Base-by-base conservation (phyloP, 2,113 vertebrate genomes). In the Neopipo cinnamomea region DNA sequence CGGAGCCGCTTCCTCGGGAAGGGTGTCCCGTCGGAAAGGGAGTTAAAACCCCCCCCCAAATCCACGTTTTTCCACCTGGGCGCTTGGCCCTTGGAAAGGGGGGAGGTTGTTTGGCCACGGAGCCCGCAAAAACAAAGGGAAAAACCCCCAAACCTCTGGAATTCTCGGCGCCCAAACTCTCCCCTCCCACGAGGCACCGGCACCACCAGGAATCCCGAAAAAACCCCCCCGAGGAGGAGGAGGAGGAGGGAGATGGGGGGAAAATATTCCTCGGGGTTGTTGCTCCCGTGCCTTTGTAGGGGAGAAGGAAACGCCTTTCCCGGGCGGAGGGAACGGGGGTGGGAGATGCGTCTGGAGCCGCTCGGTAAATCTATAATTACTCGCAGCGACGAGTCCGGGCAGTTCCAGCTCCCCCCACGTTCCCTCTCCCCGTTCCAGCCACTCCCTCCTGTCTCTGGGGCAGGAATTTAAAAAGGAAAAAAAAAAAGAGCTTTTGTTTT, bases 371-470 rank as follows among this genome's bases (percentile, higher is more conserved):
- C 88, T 82, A 25, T 95, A 95, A 97, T 96, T 96, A 95, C 95
- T 35, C 47, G n/a, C 89, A 93, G 82, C 76, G 72, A 97, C 98
- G 96, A 97, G 98, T 98, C 94, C 20, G 96, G 98, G 98, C 97
- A 94, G 97, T 97, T 98, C 95, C 83, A 85, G 91, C 91, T 83
- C 74, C 78, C 42, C 71, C 75, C 44, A 37, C 63, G 39, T 88
- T 92, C 89, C 91, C 63, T 93, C 85, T 86, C 77, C 65, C 70
- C 78, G 70, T 77, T 95, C 84, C 78, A 67, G 95, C 95, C 95
- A 86, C 97, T 93, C 98, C 97, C 98, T 97, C 93, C 91, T 83
- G 33, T 81, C 97, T 97, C 97, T 90, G 94, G 88, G 98, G 97
- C 97, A 94, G 46, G 87, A 83, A 39, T 93, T 93, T 79, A 85